Conservation (phyloP, 2,888 invertebrate species). For the Panopea generosa region DNA sequence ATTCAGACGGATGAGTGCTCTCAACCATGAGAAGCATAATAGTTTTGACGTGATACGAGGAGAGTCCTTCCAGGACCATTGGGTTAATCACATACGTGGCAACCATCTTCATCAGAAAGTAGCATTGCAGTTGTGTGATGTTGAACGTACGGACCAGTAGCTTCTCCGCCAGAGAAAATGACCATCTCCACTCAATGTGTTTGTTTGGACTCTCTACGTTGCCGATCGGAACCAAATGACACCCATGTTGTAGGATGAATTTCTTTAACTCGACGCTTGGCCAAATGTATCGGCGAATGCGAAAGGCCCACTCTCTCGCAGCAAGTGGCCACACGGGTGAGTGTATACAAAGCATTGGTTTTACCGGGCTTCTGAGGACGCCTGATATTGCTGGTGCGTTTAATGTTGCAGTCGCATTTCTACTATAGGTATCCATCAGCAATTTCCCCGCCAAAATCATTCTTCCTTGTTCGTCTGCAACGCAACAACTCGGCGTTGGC, state of each 20-base stretch:
- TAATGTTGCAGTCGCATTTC: constrained; percentile 38
- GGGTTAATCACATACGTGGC: constrained; percentile 56
- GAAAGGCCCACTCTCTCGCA: constrained; percentile 61
- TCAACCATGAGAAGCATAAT: constrained; percentile 64
- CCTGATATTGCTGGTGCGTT: constrained; percentile 52
- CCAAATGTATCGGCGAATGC: constrained; percentile 54
- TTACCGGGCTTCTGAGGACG: constrained; percentile 33
- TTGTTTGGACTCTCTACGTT: constrained; percentile 57
- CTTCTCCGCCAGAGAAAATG: constrained; percentile 59
- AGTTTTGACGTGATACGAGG: constrained; percentile 58
- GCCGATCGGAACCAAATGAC: constrained; percentile 59
- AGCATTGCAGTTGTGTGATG: constrained; percentile 52
- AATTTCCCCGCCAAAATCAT: constrained; percentile 62
- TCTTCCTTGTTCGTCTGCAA: constrained; percentile 60
- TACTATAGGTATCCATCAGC: constrained; percentile 56
- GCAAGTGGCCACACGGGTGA: constrained; percentile 62
- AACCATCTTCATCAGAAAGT: constrained; percentile 56
- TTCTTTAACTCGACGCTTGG: constrained; percentile 59
- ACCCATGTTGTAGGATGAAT: constrained; percentile 60
- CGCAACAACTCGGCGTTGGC: constrained; percentile 53
- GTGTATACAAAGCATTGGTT: constrained; percentile 56
- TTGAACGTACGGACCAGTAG: constrained; percentile 57
- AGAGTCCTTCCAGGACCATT: constrained; percentile 47
- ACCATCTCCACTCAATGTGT: constrained; percentile 63
- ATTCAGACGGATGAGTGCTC: constrained; percentile 57